phyloP scores from a whole-genome alignment of 1,140 invertebrate genomes.

The Hylaeus volcanicus region DNA sequence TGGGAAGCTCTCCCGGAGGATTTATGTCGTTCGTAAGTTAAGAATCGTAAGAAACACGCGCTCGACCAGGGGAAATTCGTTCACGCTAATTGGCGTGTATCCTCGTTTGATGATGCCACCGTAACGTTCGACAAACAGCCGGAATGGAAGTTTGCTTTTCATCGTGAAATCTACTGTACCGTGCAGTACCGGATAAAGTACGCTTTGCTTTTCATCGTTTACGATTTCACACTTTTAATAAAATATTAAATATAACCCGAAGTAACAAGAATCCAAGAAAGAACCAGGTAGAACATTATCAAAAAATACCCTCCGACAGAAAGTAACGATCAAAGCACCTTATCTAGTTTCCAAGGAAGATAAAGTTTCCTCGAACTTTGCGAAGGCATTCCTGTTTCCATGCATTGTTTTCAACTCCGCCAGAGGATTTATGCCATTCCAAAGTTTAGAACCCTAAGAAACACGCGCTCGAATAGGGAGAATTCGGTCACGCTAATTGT shows the following conservation, averaged over 20 bases:
- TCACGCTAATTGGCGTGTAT: constrained; percentile 26
- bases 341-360: no score
- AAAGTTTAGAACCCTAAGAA: constrained; percentile 56
- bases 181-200: no score
- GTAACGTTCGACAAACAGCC: background rate
- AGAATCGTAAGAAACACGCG: constrained; percentile 48
- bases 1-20: background rate
- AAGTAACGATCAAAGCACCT: no score
- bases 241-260: no score
- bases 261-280: no score
- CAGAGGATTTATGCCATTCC: constrained; percentile 48
- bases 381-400: no score
- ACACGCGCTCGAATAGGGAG: constrained; percentile 6
- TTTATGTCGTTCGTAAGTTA: constrained; percentile 55
- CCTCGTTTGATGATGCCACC: background rate
- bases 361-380: no score
- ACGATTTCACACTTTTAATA: no score
- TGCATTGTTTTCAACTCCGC: no score
- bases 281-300: no score
- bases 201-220: no score
- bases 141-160: background rate
- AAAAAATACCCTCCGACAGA: no score
- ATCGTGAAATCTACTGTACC: background rate
- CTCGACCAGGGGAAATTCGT: constrained; percentile 13
- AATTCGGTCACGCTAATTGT: constrained; percentile 32